Conservation (phyloP, 2,888 invertebrate genomes). For the Pyrgus malvae region DNA sequence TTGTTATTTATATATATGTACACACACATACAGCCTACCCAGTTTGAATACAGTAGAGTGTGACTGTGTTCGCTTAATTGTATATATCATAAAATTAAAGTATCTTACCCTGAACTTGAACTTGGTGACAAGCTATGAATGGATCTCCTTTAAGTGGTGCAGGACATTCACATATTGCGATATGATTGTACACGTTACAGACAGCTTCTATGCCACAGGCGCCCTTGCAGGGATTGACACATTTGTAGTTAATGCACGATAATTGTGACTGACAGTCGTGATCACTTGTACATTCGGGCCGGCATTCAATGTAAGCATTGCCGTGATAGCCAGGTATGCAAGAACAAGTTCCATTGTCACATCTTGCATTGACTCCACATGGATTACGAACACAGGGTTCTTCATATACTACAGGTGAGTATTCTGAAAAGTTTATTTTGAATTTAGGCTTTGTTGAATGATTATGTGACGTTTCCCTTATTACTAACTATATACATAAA, state of each 20-base stretch:
- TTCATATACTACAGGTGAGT: slow-evolving; percentile 51
- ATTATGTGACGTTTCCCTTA: no score
- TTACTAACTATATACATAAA: no score
- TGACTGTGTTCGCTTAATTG: no score
- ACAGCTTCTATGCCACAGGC: slow-evolving; percentile 86
- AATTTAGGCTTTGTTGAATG: no score
- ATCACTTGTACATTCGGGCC: slow-evolving; percentile 89
- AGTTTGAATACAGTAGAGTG: no score
- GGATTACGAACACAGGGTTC: slow-evolving; percentile 84
- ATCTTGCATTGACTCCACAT: slow-evolving; percentile 85
- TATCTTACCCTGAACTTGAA: slow-evolving; percentile 61
- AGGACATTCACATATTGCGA: slow-evolving; percentile 89
- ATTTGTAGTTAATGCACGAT: slow-evolving; percentile 88
- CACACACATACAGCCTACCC: no score
- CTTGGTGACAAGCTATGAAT: slow-evolving; percentile 85
- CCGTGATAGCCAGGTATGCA: slow-evolving; percentile 84
- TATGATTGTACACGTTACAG: slow-evolving; percentile 89
- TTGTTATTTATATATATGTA: no score
- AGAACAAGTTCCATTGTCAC: slow-evolving; percentile 82
- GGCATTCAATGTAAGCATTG: slow-evolving; percentile 86
- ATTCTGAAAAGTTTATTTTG: slow-evolving; percentile 45
- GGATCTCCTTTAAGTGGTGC: slow-evolving; percentile 89
- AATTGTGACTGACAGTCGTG: slow-evolving; percentile 87
- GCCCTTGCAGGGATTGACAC: slow-evolving; percentile 87
- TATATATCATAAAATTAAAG: background rate